Evolutionary conservation across 2,888 invertebrate genomes (phyloP).

Genomic region (Eupithecia vulgata): DNA sequence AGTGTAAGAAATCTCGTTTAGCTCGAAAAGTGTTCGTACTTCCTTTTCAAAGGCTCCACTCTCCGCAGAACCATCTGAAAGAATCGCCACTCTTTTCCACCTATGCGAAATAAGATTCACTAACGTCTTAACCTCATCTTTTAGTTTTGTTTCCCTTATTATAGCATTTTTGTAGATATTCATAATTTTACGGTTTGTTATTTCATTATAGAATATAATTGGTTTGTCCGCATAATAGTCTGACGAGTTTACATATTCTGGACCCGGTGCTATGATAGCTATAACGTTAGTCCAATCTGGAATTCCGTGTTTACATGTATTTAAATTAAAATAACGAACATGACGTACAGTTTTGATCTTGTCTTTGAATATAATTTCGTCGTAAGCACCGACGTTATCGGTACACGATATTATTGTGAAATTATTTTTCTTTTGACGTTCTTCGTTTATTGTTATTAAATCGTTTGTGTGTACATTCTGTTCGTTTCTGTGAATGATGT

Average conservation of each 20-base stretch:
- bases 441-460: background rate
- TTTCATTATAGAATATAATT: constrained; percentile 20
- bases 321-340: background rate
- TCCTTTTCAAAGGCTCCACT: constrained; percentile 50
- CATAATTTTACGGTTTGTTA: background rate
- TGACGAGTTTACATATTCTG: background rate
- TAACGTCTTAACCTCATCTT: constrained; percentile 17
- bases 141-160: background rate
- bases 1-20: constrained; percentile 40
- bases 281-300: background rate
- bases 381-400: background rate
- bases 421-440: background rate
- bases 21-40: constrained; percentile 43
- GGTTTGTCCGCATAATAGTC: constrained; percentile 3
- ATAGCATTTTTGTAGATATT: constrained; percentile 17
- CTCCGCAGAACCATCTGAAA: constrained; percentile 52
- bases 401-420: background rate
- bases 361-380: background rate
- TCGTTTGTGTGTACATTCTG: too few species aligned
- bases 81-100: constrained; percentile 54
- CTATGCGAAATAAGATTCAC: constrained; percentile 43
- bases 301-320: background rate
- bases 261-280: constrained; percentile 19
- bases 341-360: background rate
- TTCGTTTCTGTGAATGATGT: background rate